Conservation (phyloP, 2,888 invertebrate species). For the Congeria kusceri region DNA sequence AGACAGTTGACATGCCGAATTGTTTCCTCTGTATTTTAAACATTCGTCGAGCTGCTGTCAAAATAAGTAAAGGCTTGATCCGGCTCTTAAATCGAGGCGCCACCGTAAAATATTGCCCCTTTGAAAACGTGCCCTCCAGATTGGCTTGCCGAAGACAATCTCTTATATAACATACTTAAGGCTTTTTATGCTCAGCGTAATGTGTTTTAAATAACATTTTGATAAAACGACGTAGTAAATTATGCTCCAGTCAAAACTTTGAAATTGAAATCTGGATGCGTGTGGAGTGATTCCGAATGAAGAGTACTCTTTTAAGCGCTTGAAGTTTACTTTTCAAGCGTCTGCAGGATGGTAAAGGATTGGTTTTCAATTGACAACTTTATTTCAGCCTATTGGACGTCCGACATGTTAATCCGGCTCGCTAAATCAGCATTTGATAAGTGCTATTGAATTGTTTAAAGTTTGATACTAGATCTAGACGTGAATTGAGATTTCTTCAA, state of each 20-base stretch:
- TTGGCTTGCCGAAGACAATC: constrained; percentile 52
- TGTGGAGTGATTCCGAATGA: constrained; percentile 38
- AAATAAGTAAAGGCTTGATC: constrained; percentile 34
- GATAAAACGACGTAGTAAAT: constrained; percentile 61
- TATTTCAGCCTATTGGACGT: neutral
- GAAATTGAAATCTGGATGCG: constrained; percentile 46
- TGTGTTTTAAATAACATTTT: constrained; percentile 67
- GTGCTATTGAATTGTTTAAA: too few relatives aligned
- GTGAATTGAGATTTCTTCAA: too few relatives aligned
- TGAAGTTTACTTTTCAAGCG: constrained; percentile 29
- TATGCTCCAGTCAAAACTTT: constrained; percentile 49
- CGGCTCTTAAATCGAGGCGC: constrained; percentile 52
- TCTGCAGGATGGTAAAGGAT: neutral
- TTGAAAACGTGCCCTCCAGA: constrained; percentile 50
- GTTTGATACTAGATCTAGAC: too few relatives aligned
- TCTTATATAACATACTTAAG: constrained; percentile 53
- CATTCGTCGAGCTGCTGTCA: constrained; percentile 27
- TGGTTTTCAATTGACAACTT: constrained; percentile 4
- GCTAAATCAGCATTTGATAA: too few relatives aligned
- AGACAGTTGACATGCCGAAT: too few relatives aligned
- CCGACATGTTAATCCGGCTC: too few relatives aligned
- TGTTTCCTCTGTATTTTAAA: constrained; percentile 16
- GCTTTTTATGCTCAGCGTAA: constrained; percentile 51
- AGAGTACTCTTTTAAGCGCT: constrained; percentile 25
- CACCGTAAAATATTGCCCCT: constrained; percentile 56